Percentiles rank a stretch among this genome's conserved stretches.
phyloP scores from a whole-genome alignment of 2,113 vertebrate species.

The Tupaia chinensis region DNA sequence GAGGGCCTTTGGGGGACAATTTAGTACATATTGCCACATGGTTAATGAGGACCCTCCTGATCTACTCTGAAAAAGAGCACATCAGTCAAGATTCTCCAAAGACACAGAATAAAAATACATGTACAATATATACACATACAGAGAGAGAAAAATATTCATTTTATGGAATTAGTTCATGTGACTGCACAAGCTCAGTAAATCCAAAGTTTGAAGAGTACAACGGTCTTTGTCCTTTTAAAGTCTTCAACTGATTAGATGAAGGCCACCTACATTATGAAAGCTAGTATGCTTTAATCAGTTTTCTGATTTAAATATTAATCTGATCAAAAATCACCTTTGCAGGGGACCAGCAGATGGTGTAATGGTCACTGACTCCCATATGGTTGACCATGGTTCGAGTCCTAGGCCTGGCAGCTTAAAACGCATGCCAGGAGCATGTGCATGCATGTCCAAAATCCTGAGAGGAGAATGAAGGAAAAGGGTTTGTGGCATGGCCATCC shows the following conservation, averaged over 20 bases:
- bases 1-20: neutral
- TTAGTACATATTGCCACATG: neutral
- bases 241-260: neutral
- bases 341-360: neutral
- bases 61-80: neutral
- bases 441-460: no score
- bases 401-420: no score
- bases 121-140: neutral
- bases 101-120: neutral
- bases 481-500: no score
- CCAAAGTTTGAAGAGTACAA: neutral
- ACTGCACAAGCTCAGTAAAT: neutral
- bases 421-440: no score
- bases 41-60: neutral
- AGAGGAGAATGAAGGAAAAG: no score
- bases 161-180: neutral
- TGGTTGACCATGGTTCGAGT: no score
- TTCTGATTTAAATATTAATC: slow-evolving; percentile 3
- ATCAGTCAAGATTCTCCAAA: neutral
- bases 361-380: no score
- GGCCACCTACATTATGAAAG: neutral
- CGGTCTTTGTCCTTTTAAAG: neutral
- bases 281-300: neutral
- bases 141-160: neutral
- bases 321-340: neutral